Conservation (phyloP, 2,888 invertebrate species). For the Mycalesis mineus region DNA sequence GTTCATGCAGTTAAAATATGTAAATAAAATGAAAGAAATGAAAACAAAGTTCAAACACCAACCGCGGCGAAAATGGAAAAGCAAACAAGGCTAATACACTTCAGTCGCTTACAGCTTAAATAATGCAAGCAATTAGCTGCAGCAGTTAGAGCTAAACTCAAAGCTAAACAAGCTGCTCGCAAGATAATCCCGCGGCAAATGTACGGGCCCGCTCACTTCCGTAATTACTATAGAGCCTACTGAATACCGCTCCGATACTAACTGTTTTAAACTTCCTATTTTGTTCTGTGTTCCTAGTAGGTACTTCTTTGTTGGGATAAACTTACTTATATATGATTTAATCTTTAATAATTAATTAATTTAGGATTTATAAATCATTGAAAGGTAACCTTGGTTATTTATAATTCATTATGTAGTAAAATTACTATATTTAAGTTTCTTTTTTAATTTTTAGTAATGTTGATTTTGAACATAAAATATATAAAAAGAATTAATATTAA, state of each 20-base stretch:
- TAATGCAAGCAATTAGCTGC: slow-evolving; percentile 20
- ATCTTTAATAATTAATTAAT: too few relatives aligned
- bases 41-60: not conserved
- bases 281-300: not conserved
- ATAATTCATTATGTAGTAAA: too few relatives aligned
- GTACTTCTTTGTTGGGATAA: not conserved
- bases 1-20: too few relatives aligned
- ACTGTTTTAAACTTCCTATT: not conserved
- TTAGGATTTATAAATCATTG: too few relatives aligned
- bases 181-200: slow-evolving; percentile 14
- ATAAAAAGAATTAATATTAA: too few relatives aligned
- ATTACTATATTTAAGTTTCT: too few relatives aligned
- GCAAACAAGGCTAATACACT: slow-evolving; percentile 14
- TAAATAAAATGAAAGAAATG: too few relatives aligned
- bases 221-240: slow-evolving; percentile 6
- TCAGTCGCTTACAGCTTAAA: slow-evolving; percentile 15
- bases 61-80: not conserved
- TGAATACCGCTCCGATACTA: not conserved
- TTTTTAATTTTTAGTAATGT: too few relatives aligned
- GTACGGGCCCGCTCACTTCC: slow-evolving; percentile 4
- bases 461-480: too few relatives aligned
- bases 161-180: slow-evolving; percentile 15
- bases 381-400: too few relatives aligned
- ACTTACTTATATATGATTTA: too few relatives aligned
- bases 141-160: slow-evolving; percentile 10